Evolutionary conservation across 2,113 vertebrate genomes (phyloP).

Genomic region (Psilopogon haemacephalus): DNA sequence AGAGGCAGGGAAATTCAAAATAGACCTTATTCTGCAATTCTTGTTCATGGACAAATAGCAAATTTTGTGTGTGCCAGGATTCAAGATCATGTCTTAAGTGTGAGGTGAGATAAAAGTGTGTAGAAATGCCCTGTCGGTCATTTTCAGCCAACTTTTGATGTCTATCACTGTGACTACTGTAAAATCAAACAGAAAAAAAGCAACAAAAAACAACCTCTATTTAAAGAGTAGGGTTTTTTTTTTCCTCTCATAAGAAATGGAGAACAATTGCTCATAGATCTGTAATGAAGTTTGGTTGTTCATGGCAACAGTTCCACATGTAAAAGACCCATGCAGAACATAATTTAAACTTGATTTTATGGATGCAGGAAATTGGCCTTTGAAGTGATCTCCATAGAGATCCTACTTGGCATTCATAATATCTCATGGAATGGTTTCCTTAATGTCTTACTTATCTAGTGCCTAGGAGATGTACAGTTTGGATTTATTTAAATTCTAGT

Average conservation of each 20-base stretch:
- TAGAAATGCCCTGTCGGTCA: background rate
- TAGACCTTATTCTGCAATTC: background rate
- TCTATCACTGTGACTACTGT: background rate
- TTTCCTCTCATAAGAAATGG: background rate
- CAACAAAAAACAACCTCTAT: background rate
- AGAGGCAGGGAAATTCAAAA: accelerated
- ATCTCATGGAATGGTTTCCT: background rate
- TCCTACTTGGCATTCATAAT: background rate
- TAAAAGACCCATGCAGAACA: background rate
- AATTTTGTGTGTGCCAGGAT: background rate
- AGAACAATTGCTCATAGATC: background rate
- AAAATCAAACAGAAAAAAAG: constrained; percentile 4
- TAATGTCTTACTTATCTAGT: background rate
- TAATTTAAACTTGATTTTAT: constrained; percentile 35
- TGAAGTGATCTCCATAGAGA: constrained; percentile 13
- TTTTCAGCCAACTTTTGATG: background rate
- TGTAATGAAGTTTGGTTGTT: constrained; percentile 10
- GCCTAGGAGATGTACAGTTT: background rate
- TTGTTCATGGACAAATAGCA: background rate
- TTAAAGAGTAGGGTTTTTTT: background rate
- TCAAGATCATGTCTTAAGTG: background rate
- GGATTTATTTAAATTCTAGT: background rate
- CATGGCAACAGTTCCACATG: background rate
- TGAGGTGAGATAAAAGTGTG: background rate
- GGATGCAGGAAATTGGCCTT: background rate